phyloP scores from a whole-genome alignment of 2,888 invertebrate genomes.

The Amblyteles armatorius region DNA sequence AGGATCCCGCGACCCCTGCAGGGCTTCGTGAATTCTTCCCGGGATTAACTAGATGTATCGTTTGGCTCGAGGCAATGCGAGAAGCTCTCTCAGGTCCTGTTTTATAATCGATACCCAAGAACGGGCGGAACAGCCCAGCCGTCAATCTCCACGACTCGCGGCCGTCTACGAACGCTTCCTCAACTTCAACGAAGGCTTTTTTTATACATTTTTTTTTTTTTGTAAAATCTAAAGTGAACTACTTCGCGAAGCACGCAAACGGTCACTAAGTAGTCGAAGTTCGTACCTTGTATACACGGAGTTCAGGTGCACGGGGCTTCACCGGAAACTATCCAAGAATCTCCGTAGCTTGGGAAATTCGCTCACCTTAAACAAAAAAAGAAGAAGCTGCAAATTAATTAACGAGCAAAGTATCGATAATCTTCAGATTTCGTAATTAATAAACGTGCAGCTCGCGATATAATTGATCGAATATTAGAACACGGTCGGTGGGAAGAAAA shows the following conservation, averaged over 20 bases:
- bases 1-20: slow-evolving; percentile 10
- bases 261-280: slow-evolving; percentile 9
- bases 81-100: slow-evolving; percentile 21
- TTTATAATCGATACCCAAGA: slow-evolving; percentile 37
- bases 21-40: slow-evolving; percentile 26
- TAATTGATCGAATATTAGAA: neutral
- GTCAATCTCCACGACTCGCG: slow-evolving; percentile 16
- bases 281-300: neutral
- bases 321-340: neutral
- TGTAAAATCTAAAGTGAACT: slow-evolving; percentile 6
- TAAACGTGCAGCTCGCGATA: neutral
- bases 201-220: neutral
- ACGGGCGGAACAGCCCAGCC: neutral
- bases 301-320: slow-evolving; percentile 3
- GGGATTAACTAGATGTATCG: slow-evolving; percentile 42
- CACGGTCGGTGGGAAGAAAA: neutral
- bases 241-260: slow-evolving; percentile 8
- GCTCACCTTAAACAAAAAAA: neutral
- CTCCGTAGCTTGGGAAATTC: neutral
- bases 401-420: neutral
- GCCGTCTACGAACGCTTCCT: slow-evolving; percentile 17
- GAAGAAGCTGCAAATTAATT: neutral
- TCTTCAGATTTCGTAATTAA: neutral
- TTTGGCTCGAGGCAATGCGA: slow-evolving; percentile 24
- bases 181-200: neutral